These are phyloP conservation scores for Nyctibius bracteatus DNA, from an alignment of 2,113 vertebrate genomes.

Conservation along the genomic window DNA sequence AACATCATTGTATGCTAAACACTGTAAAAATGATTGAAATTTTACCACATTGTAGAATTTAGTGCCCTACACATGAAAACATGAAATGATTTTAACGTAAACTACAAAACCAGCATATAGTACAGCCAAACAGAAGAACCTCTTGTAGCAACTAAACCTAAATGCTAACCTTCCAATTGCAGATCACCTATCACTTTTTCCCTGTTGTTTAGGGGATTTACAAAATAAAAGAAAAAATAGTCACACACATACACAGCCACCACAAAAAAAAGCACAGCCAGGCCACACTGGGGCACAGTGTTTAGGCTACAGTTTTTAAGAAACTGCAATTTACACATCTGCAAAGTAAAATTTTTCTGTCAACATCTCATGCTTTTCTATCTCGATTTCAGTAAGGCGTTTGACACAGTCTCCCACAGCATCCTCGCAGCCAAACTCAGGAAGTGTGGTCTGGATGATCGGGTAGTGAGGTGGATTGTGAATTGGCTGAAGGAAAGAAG, in stretches of 20 bases:
- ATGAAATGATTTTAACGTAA: not conserved
- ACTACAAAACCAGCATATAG: not conserved
- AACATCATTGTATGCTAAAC: not conserved
- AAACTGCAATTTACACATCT: not conserved
- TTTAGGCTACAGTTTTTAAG: not conserved
- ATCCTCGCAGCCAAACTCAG: too few species aligned
- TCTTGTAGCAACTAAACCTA: not conserved
- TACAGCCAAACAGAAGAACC: not conserved
- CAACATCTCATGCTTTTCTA: not conserved
- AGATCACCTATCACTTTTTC: not conserved
- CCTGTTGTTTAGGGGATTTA: not conserved
- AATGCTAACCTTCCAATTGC: not conserved
- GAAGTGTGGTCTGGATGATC: too few species aligned
- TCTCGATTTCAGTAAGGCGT: too few species aligned
- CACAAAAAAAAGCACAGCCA: not conserved
- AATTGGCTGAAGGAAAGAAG: too few species aligned
- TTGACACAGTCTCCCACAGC: too few species aligned
- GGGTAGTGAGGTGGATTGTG: too few species aligned
- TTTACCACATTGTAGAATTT: not conserved
- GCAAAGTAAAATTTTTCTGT: not conserved
- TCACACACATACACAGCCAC: not conserved
- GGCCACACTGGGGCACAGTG: not conserved
- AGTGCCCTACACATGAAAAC: not conserved
- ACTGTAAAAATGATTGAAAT: not conserved
- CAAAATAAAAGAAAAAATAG: not conserved